phyloP scores from a whole-genome alignment of 2,113 vertebrate species.

The Psephotus haematonotus region DNA sequence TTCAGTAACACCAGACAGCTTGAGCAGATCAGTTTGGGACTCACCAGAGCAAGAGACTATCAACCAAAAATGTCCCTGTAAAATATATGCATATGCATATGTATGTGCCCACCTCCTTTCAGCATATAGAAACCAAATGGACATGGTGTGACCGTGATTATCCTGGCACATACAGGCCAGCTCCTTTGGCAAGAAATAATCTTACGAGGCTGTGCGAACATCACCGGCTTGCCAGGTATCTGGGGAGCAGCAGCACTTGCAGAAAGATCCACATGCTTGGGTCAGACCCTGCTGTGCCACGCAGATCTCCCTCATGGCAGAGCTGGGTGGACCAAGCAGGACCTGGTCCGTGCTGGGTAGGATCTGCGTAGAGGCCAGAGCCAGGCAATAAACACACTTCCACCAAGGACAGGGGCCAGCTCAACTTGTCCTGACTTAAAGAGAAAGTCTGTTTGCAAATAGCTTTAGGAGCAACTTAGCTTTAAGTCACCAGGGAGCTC shows the following conservation, averaged over 20 bases:
- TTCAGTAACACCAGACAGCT: neutral
- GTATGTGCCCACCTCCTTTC: neutral
- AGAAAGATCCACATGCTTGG: rapidly evolving
- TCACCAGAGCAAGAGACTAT: neutral
- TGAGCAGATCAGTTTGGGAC: neutral
- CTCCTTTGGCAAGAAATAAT: neutral
- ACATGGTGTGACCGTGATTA: neutral
- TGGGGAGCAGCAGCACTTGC: neutral
- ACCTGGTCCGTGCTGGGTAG: neutral
- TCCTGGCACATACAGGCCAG: neutral
- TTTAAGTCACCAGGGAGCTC: neutral
- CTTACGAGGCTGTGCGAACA: rapidly evolving
- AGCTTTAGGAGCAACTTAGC: neutral
- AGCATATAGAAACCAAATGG: neutral
- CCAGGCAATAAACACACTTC: neutral
- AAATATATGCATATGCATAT: neutral
- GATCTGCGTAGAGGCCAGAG: neutral
- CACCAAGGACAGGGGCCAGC: neutral
- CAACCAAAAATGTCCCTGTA: neutral
- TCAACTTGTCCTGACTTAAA: neutral
- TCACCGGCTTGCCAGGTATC: neutral
- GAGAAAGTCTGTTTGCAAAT: neutral
- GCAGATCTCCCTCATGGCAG: neutral
- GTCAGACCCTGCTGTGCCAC: neutral
- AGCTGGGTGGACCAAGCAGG: neutral